phyloP scores from a whole-genome alignment of 1,140 invertebrate genomes.

The Nixonia krombeini region DNA sequence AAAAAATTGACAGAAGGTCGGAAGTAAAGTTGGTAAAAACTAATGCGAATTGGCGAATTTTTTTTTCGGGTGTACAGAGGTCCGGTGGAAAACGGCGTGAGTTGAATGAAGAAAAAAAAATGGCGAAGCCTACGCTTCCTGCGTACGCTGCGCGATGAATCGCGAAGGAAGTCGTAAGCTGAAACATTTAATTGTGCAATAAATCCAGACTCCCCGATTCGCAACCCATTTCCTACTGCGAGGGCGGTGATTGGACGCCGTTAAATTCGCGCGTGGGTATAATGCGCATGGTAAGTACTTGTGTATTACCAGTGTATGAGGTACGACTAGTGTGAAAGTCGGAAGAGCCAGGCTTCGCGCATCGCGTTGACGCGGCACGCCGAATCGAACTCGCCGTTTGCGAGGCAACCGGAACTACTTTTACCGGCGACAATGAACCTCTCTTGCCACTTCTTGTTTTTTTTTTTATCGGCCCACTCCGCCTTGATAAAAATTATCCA shows the following conservation, averaged over 20 bases:
- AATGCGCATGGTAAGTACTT: slow-evolving; percentile 55
- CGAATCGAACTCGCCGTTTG: slow-evolving; percentile 7
- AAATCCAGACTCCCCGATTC: slow-evolving; percentile 70
- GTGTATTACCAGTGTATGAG: slow-evolving; percentile 58
- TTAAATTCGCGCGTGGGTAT: slow-evolving; percentile 68
- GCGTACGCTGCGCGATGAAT: slow-evolving; percentile 50
- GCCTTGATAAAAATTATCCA: slow-evolving; percentile 33
- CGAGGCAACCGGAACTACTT: slow-evolving; percentile 21
- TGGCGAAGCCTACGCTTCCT: slow-evolving; percentile 45
- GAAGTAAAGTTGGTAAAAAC: too few species aligned
- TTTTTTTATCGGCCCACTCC: slow-evolving; percentile 34
- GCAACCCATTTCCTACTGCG: slow-evolving; percentile 69
- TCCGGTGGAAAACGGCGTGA: slow-evolving; percentile 31
- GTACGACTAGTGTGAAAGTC: slow-evolving; percentile 67
- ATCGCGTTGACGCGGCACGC: background rate
- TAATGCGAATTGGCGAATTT: too few species aligned
- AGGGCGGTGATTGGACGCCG: slow-evolving; percentile 64
- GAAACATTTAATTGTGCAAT: slow-evolving; percentile 69
- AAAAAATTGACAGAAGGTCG: too few species aligned
- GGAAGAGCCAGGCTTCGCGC: slow-evolving; percentile 49
- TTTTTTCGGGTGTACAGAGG: background rate
- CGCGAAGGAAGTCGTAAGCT: slow-evolving; percentile 60
- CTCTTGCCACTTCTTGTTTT: too few species aligned
- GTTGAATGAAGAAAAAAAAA: slow-evolving; percentile 47
- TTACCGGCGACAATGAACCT: slow-evolving; percentile 18